phyloP scores from a whole-genome alignment of 1,140 invertebrate genomes.

The Vollenhovia emeryi region DNA sequence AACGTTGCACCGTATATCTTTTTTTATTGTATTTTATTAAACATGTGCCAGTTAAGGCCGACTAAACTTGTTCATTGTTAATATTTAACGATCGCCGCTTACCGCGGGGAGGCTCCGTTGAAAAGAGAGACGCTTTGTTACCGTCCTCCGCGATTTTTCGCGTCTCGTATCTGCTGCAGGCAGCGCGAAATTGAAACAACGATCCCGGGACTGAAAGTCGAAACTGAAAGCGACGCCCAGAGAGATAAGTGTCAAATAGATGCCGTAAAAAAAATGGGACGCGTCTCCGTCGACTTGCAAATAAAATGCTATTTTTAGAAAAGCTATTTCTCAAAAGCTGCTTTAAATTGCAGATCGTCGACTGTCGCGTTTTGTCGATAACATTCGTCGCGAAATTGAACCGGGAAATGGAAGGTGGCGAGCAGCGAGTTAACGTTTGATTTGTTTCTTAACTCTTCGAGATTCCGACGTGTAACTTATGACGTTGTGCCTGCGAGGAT shows the following conservation, averaged over 20 bases:
- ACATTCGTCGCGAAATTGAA: not conserved
- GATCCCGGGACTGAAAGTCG: not conserved
- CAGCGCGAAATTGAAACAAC: constrained; percentile 16
- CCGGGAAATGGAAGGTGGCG: not conserved
- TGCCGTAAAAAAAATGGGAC: constrained; percentile 3
- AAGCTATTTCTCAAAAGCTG: not conserved
- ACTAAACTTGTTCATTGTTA: too few species aligned
- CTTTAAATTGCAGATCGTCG: not conserved
- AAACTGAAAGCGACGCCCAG: not conserved
- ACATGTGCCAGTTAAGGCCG: too few species aligned
- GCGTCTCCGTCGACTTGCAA: not conserved
- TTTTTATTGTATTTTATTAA: too few species aligned
- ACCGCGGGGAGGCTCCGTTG: not conserved
- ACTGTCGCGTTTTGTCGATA: not conserved
- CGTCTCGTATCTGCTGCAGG: constrained; percentile 18
- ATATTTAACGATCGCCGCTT: not conserved
- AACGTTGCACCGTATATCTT: too few species aligned
- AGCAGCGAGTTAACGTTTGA: not conserved
- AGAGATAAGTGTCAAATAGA: constrained; percentile 33
- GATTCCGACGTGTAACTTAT: not conserved
- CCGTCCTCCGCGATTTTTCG: not conserved
- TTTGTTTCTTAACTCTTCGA: not conserved
- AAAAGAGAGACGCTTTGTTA: constrained; percentile 8
- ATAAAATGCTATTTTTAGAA: constrained; percentile 6
- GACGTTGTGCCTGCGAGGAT: not conserved